Conservation (phyloP, 1,140 invertebrate genomes). For the Aphidius gifuensis region DNA sequence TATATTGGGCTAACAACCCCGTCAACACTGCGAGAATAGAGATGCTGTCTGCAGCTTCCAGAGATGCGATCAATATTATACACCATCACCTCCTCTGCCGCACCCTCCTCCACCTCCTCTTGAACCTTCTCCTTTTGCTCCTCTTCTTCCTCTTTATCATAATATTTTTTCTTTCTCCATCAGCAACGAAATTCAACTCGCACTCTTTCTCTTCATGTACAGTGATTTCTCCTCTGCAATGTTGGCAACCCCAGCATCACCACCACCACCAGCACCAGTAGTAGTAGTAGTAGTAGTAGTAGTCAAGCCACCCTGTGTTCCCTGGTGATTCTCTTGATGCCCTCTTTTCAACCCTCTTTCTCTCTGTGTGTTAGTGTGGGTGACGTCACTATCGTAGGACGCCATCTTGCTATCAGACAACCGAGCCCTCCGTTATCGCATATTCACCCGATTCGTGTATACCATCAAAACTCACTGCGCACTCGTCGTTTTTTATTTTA, state of each 20-base stretch:
- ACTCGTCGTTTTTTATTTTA: background rate
- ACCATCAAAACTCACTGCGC: slow-evolving; percentile 1
- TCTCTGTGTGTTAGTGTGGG: slow-evolving; percentile 28
- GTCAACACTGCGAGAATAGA: slow-evolving; percentile 49
- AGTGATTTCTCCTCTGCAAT: slow-evolving; percentile 3
- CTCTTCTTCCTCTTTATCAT: slow-evolving; percentile 28
- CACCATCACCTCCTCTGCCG: slow-evolving; percentile 29
- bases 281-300: background rate
- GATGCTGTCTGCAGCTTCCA: slow-evolving; percentile 50
- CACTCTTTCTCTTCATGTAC: background rate
- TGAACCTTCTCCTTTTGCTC: slow-evolving; percentile 18
- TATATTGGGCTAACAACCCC: slow-evolving; percentile 45
- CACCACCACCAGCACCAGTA: no score
- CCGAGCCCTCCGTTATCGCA: slow-evolving; percentile 44
- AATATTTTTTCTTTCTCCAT: slow-evolving; percentile 8
- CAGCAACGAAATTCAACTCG: no score
- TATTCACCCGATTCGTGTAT: slow-evolving; percentile 23
- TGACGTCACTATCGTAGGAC: slow-evolving; percentile 56
- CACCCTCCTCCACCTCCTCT: slow-evolving; percentile 16
- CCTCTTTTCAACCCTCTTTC: slow-evolving; percentile 17
- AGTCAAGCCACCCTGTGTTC: slow-evolving; percentile 8
- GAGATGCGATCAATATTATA: slow-evolving; percentile 55
- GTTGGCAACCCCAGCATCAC: no score
- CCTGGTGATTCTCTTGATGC: background rate
- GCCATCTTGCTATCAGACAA: slow-evolving; percentile 58